Evolutionary conservation across 2,888 invertebrate genomes (phyloP).

Genomic region (Scaptomyza polygonia): DNA sequence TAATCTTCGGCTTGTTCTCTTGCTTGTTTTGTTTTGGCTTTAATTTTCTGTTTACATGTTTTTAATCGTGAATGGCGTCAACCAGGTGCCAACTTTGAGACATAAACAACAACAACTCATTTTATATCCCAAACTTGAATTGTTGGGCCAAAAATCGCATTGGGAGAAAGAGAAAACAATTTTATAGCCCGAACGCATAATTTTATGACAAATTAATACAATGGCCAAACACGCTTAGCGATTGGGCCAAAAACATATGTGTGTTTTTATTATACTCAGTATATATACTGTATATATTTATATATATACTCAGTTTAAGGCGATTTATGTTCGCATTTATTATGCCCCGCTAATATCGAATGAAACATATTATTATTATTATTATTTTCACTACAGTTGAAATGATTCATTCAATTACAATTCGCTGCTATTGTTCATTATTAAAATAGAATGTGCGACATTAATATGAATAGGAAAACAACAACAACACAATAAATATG

Average conservation of each 20-base stretch:
- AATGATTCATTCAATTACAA: slow-evolving; percentile 73
- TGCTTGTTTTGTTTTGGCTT: slow-evolving; percentile 25
- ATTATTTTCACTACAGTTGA: slow-evolving; percentile 64
- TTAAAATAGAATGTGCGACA: slow-evolving; percentile 55
- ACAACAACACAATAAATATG: slow-evolving; percentile 50
- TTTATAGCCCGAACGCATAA: slow-evolving; percentile 65
- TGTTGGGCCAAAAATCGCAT: slow-evolving; percentile 5
- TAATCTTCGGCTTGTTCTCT: background rate
- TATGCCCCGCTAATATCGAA: slow-evolving; percentile 59
- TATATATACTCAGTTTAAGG: background rate
- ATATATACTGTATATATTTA: too few species aligned
- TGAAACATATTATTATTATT: slow-evolving; percentile 71
- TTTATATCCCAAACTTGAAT: slow-evolving; percentile 29
- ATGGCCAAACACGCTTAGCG: slow-evolving; percentile 36
- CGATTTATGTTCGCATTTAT: slow-evolving; percentile 74
- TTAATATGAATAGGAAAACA: slow-evolving; percentile 48
- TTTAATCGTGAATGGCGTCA: slow-evolving; percentile 21
- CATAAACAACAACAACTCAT: slow-evolving; percentile 16
- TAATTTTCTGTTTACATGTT: slow-evolving; percentile 49
- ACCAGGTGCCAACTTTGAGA: slow-evolving; percentile 50
- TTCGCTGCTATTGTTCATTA: slow-evolving; percentile 58
- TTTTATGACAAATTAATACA: slow-evolving; percentile 79
- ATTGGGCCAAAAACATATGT: slow-evolving; percentile 56
- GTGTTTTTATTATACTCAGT: slow-evolving; percentile 20
- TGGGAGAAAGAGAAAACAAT: slow-evolving; percentile 21